Base-by-base conservation (phyloP, 2,797 vertebrate genomes). In the Paguma larvata region DNA sequence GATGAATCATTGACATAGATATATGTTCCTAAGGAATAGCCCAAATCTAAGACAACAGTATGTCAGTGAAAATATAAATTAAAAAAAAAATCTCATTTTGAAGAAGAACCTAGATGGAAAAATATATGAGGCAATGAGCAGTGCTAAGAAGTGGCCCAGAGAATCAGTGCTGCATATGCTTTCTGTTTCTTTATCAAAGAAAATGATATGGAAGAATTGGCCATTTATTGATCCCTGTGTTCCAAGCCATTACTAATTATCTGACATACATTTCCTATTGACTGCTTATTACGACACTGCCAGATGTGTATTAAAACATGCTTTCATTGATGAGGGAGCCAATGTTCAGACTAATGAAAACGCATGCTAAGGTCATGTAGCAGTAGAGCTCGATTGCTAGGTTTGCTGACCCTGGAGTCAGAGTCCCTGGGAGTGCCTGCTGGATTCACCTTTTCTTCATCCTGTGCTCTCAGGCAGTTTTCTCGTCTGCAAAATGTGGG, bases 101-200 rank as follows among this genome's bases (percentile, higher is more conserved):
- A 67, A 88, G 72, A 95, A 94, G 27, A 79, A 88, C 6, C 2
- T 70, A 19, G 16, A 34, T 70, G 11, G 65, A 59, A 93, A 94
- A 93, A 94, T 48, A 25, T 7, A 38, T 38, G 53, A 91, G n/a
- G 6, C 67, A 68, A 38, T 11, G 15, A 23, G 23, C 13, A 70
- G 21, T 70, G 56, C 16, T 38, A 85, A 85, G 46, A 82, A 19
- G 38, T 27, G 38, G n/a, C 4, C 48, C 25, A 67, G 82, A 94
- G n/a, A 65, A 44, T 85, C 23, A 56, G 72, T 25, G 34, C 41
- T 56, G 4, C 4, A 2, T 87, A 27, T 21, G 89, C n/a, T 32
- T 91, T 30, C 10, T 41, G 23, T 92, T 73, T 4, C 16, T 83
- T 72, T 48, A 79, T 90, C 30, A 89, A 41, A 85, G 75, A 53